A percentile compares a stretch with the other conserved stretches of the same genome.
phyloP scores from a whole-genome alignment of 2,888 invertebrate genomes.

The Auanema freiburgensis region DNA sequence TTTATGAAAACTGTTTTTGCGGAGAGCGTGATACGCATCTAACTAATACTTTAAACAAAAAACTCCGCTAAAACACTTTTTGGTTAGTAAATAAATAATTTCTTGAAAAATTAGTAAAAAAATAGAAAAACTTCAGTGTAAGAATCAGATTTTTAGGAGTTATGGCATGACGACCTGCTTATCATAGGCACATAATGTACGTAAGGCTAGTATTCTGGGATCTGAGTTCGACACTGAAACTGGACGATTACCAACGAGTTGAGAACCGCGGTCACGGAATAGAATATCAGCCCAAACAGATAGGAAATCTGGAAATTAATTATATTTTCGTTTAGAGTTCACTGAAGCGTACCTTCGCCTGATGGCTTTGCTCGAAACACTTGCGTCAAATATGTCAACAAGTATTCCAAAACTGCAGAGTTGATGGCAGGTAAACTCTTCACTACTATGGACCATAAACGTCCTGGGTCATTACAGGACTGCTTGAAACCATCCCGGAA shows the following conservation, averaged over 20 bases:
- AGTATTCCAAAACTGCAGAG: conserved; percentile 20
- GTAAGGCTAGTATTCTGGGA: conserved; percentile 27
- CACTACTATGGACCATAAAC: conserved; percentile 23
- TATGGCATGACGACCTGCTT: conserved; percentile 28
- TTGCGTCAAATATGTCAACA: conserved; percentile 25
- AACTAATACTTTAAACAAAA: too few relatives aligned
- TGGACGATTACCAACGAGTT: conserved; percentile 4
- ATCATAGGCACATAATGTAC: conserved; percentile 36
- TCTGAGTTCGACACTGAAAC: conserved; percentile 15
- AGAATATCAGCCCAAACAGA: conserved; percentile 40
- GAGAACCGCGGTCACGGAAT: conserved; percentile 31
- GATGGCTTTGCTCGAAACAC: conserved; percentile 16
- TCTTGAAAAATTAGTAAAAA: too few relatives aligned
- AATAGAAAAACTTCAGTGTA: too few relatives aligned
- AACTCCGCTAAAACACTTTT: too few relatives aligned
- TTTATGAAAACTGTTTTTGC: too few relatives aligned
- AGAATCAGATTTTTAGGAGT: conserved; percentile 5
- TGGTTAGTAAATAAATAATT: too few relatives aligned
- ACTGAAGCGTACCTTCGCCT: conserved; percentile 19
- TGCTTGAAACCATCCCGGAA: conserved; percentile 15
- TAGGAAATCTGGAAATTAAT: conserved; percentile 35
- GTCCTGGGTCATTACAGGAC: conserved; percentile 14
- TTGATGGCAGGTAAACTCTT: conserved; percentile 19
- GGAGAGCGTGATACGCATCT: too few relatives aligned
- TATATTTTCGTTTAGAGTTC: conserved; percentile 2